A percentile compares a stretch with the other conserved stretches of the same genome.
These are phyloP conservation scores for Potorous gilbertii DNA, from an alignment of 2,797 vertebrate species.

Conservation along the genomic window DNA sequence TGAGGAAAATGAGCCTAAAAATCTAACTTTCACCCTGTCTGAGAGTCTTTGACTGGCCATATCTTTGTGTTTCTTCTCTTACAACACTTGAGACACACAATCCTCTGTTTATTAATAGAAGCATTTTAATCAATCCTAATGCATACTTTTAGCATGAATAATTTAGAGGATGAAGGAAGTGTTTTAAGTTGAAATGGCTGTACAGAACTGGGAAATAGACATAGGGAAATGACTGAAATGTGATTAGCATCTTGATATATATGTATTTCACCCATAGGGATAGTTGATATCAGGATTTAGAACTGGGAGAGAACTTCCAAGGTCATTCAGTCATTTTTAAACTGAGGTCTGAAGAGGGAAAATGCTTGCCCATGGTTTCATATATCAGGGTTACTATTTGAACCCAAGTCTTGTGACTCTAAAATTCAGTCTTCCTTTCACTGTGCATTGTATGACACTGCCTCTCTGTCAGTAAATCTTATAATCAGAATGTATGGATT, in stretches of 20 bases:
- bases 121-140: neutral
- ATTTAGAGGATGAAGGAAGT: neutral
- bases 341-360: neutral
- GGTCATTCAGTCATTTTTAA: neutral
- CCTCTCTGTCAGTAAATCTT: neutral
- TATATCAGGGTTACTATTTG: neutral
- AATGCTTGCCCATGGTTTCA: neutral
- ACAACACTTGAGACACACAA: neutral
- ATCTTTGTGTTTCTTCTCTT: neutral
- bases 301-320: neutral
- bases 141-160: neutral
- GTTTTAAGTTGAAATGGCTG: neutral
- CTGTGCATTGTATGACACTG: neutral
- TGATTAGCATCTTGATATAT: neutral
- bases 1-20: neutral
- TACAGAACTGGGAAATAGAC: neutral
- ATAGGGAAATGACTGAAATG: neutral
- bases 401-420: neutral
- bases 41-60: neutral
- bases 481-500: neutral
- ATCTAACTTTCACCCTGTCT: neutral
- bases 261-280: neutral
- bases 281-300: neutral
- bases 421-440: neutral
- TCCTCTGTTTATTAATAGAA: neutral